Evolutionary conservation across 2,888 invertebrate genomes (phyloP).

Genomic region (Norana najaformis): DNA sequence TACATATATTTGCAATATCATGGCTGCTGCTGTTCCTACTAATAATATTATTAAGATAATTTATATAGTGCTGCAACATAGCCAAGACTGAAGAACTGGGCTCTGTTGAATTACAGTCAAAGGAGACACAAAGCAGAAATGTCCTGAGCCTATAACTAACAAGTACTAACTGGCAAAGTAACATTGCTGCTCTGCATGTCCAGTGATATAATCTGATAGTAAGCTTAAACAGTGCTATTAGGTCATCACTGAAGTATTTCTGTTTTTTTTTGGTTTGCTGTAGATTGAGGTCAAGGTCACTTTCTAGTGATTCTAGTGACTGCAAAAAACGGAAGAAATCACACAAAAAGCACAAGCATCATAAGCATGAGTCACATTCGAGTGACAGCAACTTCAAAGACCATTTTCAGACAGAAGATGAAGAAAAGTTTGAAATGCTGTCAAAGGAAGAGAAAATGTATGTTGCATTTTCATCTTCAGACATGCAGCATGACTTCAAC

Average conservation of each 20-base stretch:
- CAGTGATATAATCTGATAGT: background rate
- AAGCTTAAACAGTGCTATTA: background rate
- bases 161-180: too few species aligned
- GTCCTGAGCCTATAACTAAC: too few species aligned
- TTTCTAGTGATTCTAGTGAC: background rate
- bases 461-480: background rate
- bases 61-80: too few species aligned
- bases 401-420: background rate
- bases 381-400: background rate
- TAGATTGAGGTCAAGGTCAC: slow-evolving; percentile 19
- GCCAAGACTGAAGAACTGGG: too few species aligned
- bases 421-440: background rate
- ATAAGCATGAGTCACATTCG: background rate
- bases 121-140: too few species aligned
- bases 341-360: slow-evolving; percentile 20
- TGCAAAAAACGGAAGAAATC: background rate
- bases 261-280: background rate
- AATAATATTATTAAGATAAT: too few species aligned
- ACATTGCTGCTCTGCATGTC: too few species aligned
- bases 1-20: background rate
- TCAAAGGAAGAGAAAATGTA: slow-evolving; percentile 21
- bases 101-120: too few species aligned
- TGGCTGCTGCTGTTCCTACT: background rate
- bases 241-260: background rate
- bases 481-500: too few species aligned